phyloP scores from a whole-genome alignment of 2,113 vertebrate species.

The Macroglossus sobrinus region DNA sequence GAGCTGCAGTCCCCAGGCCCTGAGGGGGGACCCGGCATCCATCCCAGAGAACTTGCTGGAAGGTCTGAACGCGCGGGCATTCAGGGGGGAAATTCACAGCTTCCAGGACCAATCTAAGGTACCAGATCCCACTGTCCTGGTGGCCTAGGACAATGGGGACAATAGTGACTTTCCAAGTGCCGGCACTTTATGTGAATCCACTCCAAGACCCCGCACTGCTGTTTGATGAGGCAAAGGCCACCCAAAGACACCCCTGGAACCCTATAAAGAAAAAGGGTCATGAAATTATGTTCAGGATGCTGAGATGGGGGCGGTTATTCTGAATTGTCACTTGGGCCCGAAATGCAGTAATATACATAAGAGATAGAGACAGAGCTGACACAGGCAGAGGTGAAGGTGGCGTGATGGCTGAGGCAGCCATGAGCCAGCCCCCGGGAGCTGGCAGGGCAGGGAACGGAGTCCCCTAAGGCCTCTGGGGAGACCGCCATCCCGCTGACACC shows the following conservation, averaged over 20 bases:
- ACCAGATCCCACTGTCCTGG: not conserved
- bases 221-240: not conserved
- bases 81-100: not conserved
- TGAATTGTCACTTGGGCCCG: not conserved
- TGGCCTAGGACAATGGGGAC: not conserved
- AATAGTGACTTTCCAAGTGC: not conserved
- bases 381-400: not conserved
- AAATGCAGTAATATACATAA: not conserved
- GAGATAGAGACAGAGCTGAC: not conserved
- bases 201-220: not conserved
- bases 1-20: not conserved
- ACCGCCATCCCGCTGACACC: no score
- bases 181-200: not conserved
- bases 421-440: fast-evolving
- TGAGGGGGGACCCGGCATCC: fast-evolving
- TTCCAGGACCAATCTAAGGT: not conserved
- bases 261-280: not conserved
- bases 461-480: not conserved
- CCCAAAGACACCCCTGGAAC: not conserved
- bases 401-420: not conserved
- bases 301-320: not conserved
- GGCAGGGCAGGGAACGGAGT: fast-evolving
- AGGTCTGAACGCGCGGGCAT: not conserved
- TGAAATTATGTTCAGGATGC: not conserved
- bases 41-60: not conserved